Percentiles rank a stretch among this genome's conserved stretches.
Evolutionary conservation across 1,140 invertebrate species (phyloP).

Genomic region (Delia radicum): DNA sequence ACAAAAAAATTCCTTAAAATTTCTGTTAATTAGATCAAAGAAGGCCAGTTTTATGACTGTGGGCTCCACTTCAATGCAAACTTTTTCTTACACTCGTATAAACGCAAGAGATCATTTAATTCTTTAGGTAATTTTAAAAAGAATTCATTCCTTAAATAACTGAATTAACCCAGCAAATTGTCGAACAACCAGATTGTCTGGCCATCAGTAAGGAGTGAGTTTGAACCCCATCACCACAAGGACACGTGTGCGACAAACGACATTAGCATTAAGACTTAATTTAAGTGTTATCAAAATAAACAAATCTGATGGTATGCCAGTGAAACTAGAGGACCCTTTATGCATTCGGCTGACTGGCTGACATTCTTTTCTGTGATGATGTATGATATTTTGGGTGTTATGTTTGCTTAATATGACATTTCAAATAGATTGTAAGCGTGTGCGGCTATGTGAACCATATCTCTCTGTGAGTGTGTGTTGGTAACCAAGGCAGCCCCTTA

Average conservation of each 20-base stretch:
- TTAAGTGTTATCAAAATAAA: conserved; percentile 54
- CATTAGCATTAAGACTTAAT: conserved; percentile 56
- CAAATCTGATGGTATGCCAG: conserved; percentile 40
- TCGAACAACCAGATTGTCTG: background rate
- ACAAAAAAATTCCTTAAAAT: too few relatives aligned
- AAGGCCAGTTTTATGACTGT: too few relatives aligned
- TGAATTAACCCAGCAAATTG: background rate
- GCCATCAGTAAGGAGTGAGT: background rate
- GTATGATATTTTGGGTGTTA: conserved; percentile 10
- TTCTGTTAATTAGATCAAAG: too few relatives aligned
- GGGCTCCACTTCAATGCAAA: too few relatives aligned
- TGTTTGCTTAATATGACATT: conserved; percentile 19
- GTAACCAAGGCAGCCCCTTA: background rate
- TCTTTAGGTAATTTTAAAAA: too few relatives aligned
- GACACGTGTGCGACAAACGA: conserved; percentile 53
- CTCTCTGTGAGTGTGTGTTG: too few relatives aligned
- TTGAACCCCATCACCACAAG: conserved; percentile 21
- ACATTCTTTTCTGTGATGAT: background rate
- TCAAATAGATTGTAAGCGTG: background rate
- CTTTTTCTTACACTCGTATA: too few relatives aligned
- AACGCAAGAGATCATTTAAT: too few relatives aligned
- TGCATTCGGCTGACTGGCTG: background rate
- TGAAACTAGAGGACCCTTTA: background rate
- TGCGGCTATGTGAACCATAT: background rate
- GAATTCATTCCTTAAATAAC: too few relatives aligned